Evolutionary conservation across 2,888 invertebrate species (phyloP).

Genomic region (Drosophila monieri): DNA sequence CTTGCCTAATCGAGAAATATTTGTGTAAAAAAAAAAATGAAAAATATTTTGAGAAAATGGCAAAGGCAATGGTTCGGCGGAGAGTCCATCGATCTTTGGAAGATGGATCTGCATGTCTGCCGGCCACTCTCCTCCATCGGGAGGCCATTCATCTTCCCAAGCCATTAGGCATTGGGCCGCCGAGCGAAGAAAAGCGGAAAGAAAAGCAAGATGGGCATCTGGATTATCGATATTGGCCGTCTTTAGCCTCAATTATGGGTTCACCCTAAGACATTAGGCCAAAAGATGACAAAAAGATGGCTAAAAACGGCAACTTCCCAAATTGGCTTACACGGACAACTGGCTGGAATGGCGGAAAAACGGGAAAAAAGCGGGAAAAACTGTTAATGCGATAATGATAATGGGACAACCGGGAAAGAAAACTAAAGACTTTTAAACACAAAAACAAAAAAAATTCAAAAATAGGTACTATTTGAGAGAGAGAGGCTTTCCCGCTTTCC

Average conservation of each 20-base stretch:
- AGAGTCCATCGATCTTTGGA: constrained; percentile 26
- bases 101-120: constrained; percentile 26
- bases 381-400: constrained; percentile 76
- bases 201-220: constrained; percentile 6
- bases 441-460: constrained; percentile 27
- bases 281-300: not conserved
- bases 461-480: not conserved
- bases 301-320: constrained; percentile 34
- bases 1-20: not conserved
- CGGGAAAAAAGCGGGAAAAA: constrained; percentile 29
- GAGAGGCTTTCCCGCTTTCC: constrained; percentile 31
- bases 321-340: constrained; percentile 62
- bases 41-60: not conserved
- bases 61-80: not conserved
- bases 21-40: not conserved
- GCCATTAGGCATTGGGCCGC: constrained; percentile 26
- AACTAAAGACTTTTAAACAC: not conserved
- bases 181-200: constrained; percentile 1
- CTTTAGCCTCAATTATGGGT: constrained; percentile 42
- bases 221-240: constrained; percentile 33
- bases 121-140: not conserved
- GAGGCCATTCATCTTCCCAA: constrained; percentile 5
- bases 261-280: not conserved
- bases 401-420: constrained; percentile 41
- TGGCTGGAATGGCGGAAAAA: constrained; percentile 13